These are phyloP conservation scores for Chesias legatella DNA, from an alignment of 2,888 invertebrate genomes.

Conservation along the genomic window DNA sequence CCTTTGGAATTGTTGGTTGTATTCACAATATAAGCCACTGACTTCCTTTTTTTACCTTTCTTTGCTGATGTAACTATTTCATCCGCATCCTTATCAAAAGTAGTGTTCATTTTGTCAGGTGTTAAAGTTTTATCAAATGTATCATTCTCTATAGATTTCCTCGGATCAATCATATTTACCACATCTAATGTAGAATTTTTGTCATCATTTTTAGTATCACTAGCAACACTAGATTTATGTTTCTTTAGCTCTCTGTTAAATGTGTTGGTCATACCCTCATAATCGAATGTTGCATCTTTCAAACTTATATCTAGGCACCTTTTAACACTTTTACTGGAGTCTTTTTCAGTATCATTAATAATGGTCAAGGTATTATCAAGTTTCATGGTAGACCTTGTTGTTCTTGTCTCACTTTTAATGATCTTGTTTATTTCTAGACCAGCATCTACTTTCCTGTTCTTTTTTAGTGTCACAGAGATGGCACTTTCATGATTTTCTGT, in stretches of 20 bases:
- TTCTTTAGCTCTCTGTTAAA: constrained; percentile 3
- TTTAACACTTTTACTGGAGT: constrained; percentile 8
- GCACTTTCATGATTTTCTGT: constrained; percentile 7
- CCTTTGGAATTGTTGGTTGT: not conserved
- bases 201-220: constrained; percentile 2
- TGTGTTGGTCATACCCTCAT: constrained; percentile 1
- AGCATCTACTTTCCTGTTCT: constrained; percentile 1
- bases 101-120: constrained; percentile 7
- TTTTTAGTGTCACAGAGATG: not conserved
- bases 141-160: constrained; percentile 19
- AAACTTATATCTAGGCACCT: not conserved
- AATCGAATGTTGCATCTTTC: not conserved
- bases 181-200: constrained; percentile 15
- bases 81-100: constrained; percentile 5
- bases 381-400: constrained; percentile 22
- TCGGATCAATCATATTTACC: constrained; percentile 7
- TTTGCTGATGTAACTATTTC: not conserved
- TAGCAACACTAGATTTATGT: constrained; percentile 9
- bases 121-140: constrained; percentile 24
- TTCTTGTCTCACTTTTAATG: constrained; percentile 14
- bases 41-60: not conserved
- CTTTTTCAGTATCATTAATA: constrained; percentile 5
- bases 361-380: not conserved
- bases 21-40: not conserved
- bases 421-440: constrained; percentile 1